Evolutionary conservation across 1,140 invertebrate species (phyloP).

Genomic region (Apis florea): DNA sequence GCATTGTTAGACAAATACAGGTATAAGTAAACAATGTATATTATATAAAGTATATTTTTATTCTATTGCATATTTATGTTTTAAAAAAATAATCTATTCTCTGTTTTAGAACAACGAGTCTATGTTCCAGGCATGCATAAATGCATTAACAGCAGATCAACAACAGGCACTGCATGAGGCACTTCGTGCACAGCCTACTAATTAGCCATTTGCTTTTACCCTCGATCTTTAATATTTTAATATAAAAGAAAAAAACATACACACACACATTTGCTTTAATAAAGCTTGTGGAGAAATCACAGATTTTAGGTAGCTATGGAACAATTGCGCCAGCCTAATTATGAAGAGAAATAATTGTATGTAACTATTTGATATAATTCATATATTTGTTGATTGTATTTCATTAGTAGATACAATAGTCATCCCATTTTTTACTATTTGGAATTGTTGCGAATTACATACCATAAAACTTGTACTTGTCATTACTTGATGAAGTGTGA

Average conservation of each 20-base stretch:
- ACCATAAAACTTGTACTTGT: conserved; percentile 47
- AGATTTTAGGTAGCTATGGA: conserved; percentile 73
- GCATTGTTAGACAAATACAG: conserved; percentile 90
- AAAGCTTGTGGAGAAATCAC: conserved; percentile 64
- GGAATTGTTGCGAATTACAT: conserved; percentile 52
- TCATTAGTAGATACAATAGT: conserved; percentile 45
- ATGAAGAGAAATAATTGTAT: conserved; percentile 56
- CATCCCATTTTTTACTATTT: conserved; percentile 47
- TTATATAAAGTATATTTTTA: background rate
- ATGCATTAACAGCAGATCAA: conserved; percentile 88
- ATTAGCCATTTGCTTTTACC: conserved; percentile 58
- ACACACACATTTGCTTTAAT: conserved; percentile 59
- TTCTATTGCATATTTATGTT: background rate
- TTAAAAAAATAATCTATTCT: conserved; percentile 40
- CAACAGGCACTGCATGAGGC: conserved; percentile 90
- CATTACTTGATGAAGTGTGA: conserved; percentile 27
- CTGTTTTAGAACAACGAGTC: conserved; percentile 86
- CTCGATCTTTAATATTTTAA: conserved; percentile 62
- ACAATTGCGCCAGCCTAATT: conserved; percentile 67
- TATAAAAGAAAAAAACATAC: conserved; percentile 46
- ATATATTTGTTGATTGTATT: conserved; percentile 64
- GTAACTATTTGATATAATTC: conserved; percentile 65
- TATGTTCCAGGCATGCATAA: conserved; percentile 91
- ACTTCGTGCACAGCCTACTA: conserved; percentile 74
- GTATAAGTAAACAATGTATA: conserved; percentile 71